Evolutionary conservation across 1,140 invertebrate genomes (phyloP).

Genomic region (Homarus americanus): DNA sequence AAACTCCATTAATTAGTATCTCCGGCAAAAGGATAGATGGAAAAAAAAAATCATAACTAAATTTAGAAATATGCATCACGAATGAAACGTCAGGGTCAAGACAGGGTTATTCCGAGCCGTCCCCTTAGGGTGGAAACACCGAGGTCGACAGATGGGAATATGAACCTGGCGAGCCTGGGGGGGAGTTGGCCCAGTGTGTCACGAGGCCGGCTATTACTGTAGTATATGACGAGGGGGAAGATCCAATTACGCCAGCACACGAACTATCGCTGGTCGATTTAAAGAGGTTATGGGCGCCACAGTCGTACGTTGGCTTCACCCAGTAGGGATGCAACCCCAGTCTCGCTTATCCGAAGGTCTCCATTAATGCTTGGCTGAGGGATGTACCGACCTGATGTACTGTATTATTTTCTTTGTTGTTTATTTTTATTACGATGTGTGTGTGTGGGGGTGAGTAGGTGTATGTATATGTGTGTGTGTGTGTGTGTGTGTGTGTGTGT

Average conservation of each 20-base stretch:
- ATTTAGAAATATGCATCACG: conserved; percentile 59
- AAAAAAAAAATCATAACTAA: conserved; percentile 38
- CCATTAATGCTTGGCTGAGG: too few relatives aligned
- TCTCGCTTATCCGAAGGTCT: too few relatives aligned
- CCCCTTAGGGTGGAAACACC: conserved; percentile 26
- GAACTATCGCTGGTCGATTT: conserved; percentile 68
- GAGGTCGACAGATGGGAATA: conserved; percentile 26
- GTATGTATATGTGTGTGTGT: not conserved
- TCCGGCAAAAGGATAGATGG: not conserved
- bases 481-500: conserved; percentile 12
- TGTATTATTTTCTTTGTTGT: not conserved
- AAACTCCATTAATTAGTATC: not conserved
- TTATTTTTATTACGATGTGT: too few relatives aligned
- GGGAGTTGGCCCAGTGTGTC: conserved; percentile 50
- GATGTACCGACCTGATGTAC: too few relatives aligned
- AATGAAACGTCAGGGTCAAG: conserved; percentile 47
- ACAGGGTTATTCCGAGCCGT: not conserved
- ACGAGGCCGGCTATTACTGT: conserved; percentile 60
- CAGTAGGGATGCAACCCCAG: too few relatives aligned
- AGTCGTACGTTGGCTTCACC: conserved; percentile 40
- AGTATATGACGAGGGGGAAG: conserved; percentile 68
- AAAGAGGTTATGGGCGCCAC: conserved; percentile 63
- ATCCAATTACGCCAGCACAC: conserved; percentile 68
- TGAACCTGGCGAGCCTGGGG: conserved; percentile 37
- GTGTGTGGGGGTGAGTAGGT: not conserved